A percentile compares a stretch with the other conserved stretches of the same genome.
Conservation (phyloP, 35 echinoderm and acorn worm genomes). For the Chiridota heheva region DNA sequence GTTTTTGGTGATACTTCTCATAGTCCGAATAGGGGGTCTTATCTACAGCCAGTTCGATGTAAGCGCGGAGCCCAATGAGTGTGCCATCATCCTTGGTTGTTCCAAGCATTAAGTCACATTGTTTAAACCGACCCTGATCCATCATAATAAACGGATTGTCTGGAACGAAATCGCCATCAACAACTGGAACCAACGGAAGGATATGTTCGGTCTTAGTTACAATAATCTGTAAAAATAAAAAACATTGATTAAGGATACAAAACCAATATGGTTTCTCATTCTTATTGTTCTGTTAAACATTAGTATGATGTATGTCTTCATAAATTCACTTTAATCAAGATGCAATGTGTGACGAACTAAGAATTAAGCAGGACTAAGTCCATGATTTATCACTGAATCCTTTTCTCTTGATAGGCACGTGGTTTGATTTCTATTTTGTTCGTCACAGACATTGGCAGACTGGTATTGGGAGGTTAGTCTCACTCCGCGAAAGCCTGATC, state of each 20-base stretch:
- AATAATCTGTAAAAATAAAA: slow-evolving; percentile 25
- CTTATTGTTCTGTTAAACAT: too few species aligned
- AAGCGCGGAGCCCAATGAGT: slow-evolving; percentile 26
- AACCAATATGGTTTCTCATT: too few species aligned
- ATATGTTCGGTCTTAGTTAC: slow-evolving; percentile 2
- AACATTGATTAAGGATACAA: neutral
- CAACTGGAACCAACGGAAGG: slow-evolving; percentile 67
- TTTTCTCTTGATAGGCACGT: too few species aligned
- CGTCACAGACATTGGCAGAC: too few species aligned
- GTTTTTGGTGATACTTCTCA: neutral
- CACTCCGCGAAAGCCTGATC: too few species aligned
- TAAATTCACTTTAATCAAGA: too few species aligned
- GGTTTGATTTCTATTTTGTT: too few species aligned
- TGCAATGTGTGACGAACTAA: too few species aligned
- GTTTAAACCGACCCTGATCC: slow-evolving; percentile 57
- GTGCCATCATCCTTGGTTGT: slow-evolving; percentile 45
- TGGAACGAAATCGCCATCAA: slow-evolving; percentile 72
- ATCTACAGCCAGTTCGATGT: neutral
- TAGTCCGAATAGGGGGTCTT: slow-evolving; percentile 8
- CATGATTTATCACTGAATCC: too few species aligned
- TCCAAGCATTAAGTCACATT: slow-evolving; percentile 64
- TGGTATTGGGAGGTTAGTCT: too few species aligned
- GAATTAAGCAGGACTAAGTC: too few species aligned
- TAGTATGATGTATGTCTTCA: too few species aligned
- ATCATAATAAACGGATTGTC: slow-evolving; percentile 45